Conservation (phyloP, 2,797 vertebrate species). For the Lycodopsis pacificus region DNA sequence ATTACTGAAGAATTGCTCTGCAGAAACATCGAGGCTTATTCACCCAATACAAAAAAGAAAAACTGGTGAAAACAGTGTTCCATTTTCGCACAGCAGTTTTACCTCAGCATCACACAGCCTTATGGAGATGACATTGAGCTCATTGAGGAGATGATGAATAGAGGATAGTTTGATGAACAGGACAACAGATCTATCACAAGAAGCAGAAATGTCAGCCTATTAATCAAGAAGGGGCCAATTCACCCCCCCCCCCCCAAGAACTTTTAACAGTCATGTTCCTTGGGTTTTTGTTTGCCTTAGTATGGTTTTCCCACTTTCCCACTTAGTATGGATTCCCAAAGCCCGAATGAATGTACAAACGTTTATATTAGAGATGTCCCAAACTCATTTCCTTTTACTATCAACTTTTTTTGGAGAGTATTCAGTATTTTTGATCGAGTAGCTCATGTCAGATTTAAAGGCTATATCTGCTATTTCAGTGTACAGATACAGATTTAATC, state of each 20-base stretch:
- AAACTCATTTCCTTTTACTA: background rate
- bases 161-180: slow-evolving; percentile 61
- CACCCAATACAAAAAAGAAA: slow-evolving; percentile 9
- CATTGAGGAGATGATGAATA: slow-evolving; percentile 54
- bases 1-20: slow-evolving; percentile 56
- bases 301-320: background rate
- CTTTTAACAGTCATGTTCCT: background rate
- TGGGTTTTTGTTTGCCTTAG: background rate
- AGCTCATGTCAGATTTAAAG: background rate
- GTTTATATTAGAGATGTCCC: background rate
- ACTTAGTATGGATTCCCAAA: background rate
- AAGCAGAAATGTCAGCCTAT: slow-evolving; percentile 59
- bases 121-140: slow-evolving; percentile 48
- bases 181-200: slow-evolving; percentile 58
- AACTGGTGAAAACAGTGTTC: slow-evolving; percentile 13
- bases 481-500: background rate
- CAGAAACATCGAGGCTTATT: slow-evolving; percentile 24
- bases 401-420: background rate
- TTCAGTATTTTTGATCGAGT: background rate
- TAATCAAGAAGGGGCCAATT: slow-evolving; percentile 36
- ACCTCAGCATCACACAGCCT: slow-evolving; percentile 11
- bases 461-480: background rate
- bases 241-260: background rate
- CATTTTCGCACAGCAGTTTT: slow-evolving; percentile 22
- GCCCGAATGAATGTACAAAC: background rate